Base-by-base conservation (phyloP, 2,888 invertebrate genomes). In the Coronaproctus castanopsis region DNA sequence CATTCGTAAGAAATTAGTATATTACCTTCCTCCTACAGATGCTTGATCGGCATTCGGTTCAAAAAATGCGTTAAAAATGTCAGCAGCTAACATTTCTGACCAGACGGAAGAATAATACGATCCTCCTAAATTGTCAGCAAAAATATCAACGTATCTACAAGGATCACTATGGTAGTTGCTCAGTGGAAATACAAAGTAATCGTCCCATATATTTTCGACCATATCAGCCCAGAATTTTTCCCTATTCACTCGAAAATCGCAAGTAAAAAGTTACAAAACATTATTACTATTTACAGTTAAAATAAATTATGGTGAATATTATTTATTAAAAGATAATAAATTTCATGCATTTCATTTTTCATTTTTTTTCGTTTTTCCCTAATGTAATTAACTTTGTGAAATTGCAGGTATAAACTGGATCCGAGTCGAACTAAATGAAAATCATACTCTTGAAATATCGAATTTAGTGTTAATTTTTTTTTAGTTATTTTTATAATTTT, bases 51-150 rank as follows among this genome's bases (percentile, higher is more conserved):
- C 63, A 2, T 72, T 74, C 5, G 67, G 80, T 70, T 87, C 87
- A 62, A 82, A 77, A 71, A 96, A 93, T 55, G 88, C 86, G 69
- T 84, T 83, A 70, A 83, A 90, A 36, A 86, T 79, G 71, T 96
- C 95, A 0, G 93, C 90, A 0, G 93, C 93, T 55, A 93, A 78
- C 79, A 95, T 83, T 68, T 78, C 78, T 1, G 92, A 84, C 89
- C 93, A 93, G 19, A 88, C 70, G 68, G 82, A 78, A 58, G 87
- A 71, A 52, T 65, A 68, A 59, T 86, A 96, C 0, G 88, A 86
- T 0, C 88, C 91, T 0, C 81, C 84, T 80, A 84, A 87, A 66
- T 86, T 83, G 62, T 86, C 87, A 5, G 81, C 80, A 68, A 95
- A 82, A 62, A 95, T 86, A 63, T 83, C 81, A 0, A 80, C 78